Evolutionary conservation across 2,113 vertebrate species (phyloP), one percentile per base, ranked within the genome.

Genomic region (Telmatochromis sp.): DNA sequence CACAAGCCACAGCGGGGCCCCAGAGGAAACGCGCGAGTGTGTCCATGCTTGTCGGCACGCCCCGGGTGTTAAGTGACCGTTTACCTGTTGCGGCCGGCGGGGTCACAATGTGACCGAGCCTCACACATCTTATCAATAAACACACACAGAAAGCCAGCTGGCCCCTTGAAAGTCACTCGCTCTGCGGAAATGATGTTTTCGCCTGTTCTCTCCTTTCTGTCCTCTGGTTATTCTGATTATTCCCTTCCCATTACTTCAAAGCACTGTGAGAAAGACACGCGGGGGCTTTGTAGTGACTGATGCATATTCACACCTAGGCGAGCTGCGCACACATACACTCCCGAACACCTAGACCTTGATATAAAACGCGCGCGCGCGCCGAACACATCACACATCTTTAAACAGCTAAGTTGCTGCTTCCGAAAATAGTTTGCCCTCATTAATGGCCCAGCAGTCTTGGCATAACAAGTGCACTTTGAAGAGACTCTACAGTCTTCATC

Each of bases 381-480:
- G 4, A 83, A 65, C 82, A 85, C 87, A 85, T 73, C 63, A 5
- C 82, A 57, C 79, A 7, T 71, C 65, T 87, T 90, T 89, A 93
- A 90, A 92, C 86, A 84, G 85, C 88, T 71, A 82, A 91, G 88
- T 92, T 88, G 71, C 89, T 90, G 89, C 85, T 82, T 93, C 92
- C 85, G 14, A 91, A 95, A 95, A 95, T 94, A 95, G 93, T 94
- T 94, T 92, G 89, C 93, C 91, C 94, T 95, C 90, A 91, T 95
- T 94, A 93, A 91, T 92, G 90, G 87, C 91, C 90, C 92, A 5
- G 91, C 91, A 89, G 87, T 94, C 79, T 91, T 90, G 83, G 91
- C 88, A 95, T 91, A 92, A 94, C 91, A 92, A 93, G 91, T 89
- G 85, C 86, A 88, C 92, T 95, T 94, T 93, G 91, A 93, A 90